Percentiles rank a stretch among this genome's conserved stretches.
Evolutionary conservation across 2,888 invertebrate species (phyloP).

Genomic region (Cryptocephalus moraei): DNA sequence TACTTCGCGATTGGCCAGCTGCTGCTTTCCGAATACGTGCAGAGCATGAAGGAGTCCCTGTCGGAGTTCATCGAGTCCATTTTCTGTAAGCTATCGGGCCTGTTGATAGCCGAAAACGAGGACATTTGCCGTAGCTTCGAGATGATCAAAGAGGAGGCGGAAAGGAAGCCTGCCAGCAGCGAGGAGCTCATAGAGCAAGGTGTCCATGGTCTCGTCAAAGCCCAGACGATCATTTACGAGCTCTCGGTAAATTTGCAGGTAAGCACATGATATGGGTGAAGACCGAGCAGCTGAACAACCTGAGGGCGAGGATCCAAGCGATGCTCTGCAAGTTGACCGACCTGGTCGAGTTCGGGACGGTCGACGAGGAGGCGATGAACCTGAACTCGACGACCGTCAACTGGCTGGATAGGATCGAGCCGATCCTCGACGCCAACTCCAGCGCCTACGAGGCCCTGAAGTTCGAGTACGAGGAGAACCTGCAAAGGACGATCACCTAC

Average conservation of each 20-base stretch:
- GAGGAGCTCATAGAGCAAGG: conserved; percentile 74
- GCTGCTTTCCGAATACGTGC: conserved; percentile 52
- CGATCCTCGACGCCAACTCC: conserved; percentile 72
- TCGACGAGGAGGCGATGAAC: conserved; percentile 64
- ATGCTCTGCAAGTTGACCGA: conserved; percentile 56
- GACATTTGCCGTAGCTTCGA: conserved; percentile 64
- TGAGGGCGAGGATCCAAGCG: conserved; percentile 59
- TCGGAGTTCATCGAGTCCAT: conserved; percentile 49
- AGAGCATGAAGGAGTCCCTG: conserved; percentile 49
- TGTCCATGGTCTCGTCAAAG: too few species aligned
- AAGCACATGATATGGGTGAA: conserved; percentile 69
- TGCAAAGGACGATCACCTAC: conserved; percentile 57
- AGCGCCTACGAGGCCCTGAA: conserved; percentile 71
- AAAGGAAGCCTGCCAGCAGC: conserved; percentile 65
- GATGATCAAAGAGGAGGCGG: conserved; percentile 54
- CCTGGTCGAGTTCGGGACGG: conserved; percentile 66
- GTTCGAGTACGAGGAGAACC: conserved; percentile 72
- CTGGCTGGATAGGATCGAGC: conserved; percentile 73
- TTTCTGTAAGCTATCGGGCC: conserved; percentile 50
- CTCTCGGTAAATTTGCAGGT: conserved; percentile 6
- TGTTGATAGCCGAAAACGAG: conserved; percentile 55
- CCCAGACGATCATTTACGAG: too few species aligned
- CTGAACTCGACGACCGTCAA: conserved; percentile 73
- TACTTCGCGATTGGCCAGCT: conserved; percentile 58
- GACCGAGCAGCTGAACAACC: conserved; percentile 55